These are phyloP conservation scores for Sphaerophoria rueppellii DNA, from an alignment of 2,888 invertebrate species.

Conservation along the genomic window DNA sequence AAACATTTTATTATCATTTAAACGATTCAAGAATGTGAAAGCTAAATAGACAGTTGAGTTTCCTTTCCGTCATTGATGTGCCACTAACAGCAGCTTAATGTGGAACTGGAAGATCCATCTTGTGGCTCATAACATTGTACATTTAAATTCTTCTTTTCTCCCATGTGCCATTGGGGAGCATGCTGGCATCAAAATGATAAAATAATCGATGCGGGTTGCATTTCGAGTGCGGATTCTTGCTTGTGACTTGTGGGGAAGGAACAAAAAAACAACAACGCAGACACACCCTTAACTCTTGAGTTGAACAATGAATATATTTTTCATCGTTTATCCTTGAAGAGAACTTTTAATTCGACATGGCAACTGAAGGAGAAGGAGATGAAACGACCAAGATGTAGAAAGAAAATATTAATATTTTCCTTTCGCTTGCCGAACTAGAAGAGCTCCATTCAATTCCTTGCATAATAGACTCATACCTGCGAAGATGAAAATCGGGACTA, in stretches of 20 bases:
- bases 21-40: conserved; percentile 17
- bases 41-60: conserved; percentile 54
- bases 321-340: conserved; percentile 35
- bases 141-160: too few relatives aligned
- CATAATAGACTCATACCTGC: too few relatives aligned
- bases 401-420: conserved; percentile 50
- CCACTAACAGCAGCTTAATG: conserved; percentile 59
- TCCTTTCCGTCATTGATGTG: conserved; percentile 45
- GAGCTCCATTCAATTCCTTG: too few relatives aligned
- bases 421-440: conserved; percentile 24
- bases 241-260: too few relatives aligned
- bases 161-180: background rate
- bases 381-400: too few relatives aligned
- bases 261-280: too few relatives aligned
- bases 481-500: too few relatives aligned
- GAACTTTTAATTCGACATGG: conserved; percentile 47
- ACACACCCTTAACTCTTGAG: conserved; percentile 2
- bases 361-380: background rate
- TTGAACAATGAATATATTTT: conserved; percentile 48
- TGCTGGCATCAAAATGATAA: background rate
- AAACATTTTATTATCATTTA: background rate
- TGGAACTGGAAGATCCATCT: background rate
- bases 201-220: conserved; percentile 17
- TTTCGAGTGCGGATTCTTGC: conserved; percentile 6
- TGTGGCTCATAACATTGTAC: conserved; percentile 7